Conservation (phyloP, 2,888 invertebrate genomes). For the Tillus elongatus region DNA sequence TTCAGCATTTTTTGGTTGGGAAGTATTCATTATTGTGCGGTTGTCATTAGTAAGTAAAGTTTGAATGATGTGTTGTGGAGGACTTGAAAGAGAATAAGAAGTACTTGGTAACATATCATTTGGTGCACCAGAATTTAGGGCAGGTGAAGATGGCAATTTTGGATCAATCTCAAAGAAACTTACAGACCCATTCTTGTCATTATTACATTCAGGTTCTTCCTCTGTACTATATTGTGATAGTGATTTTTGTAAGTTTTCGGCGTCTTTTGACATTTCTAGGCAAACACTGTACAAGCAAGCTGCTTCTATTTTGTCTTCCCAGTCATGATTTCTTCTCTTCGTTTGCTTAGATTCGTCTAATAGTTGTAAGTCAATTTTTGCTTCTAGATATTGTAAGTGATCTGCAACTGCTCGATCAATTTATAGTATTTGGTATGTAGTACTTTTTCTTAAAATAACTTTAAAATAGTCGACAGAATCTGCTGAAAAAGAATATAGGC, state of each 20-base stretch:
- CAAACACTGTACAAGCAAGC: conserved; percentile 4
- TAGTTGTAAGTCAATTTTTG: conserved; percentile 4
- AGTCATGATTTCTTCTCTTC: conserved; percentile 3
- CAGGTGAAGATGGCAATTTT: no score
- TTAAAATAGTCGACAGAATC: no score
- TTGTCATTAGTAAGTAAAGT: no score
- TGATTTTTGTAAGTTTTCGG: conserved; percentile 4
- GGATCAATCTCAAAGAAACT: conserved; percentile 3
- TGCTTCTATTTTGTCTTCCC: conserved; percentile 4
- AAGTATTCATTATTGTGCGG: no score
- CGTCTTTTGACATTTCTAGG: conserved; percentile 2
- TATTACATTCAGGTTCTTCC: conserved; percentile 4
- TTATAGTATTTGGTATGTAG: not conserved
- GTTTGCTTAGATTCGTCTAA: conserved; percentile 4
- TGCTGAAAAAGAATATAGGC: no score
- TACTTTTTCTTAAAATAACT: conserved; percentile 3
- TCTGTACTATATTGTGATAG: conserved; percentile 2
- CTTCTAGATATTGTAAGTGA: conserved; percentile 4
- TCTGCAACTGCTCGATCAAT: conserved; percentile 2
- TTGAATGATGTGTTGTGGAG: no score
- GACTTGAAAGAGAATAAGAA: no score
- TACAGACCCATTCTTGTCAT: conserved; percentile 4
- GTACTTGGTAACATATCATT: no score
- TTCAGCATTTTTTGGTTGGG: no score
- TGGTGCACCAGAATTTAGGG: no score